These are phyloP conservation scores for Brachionus koreanus DNA, from an alignment of 1,140 invertebrate genomes.

Conservation along the genomic window DNA sequence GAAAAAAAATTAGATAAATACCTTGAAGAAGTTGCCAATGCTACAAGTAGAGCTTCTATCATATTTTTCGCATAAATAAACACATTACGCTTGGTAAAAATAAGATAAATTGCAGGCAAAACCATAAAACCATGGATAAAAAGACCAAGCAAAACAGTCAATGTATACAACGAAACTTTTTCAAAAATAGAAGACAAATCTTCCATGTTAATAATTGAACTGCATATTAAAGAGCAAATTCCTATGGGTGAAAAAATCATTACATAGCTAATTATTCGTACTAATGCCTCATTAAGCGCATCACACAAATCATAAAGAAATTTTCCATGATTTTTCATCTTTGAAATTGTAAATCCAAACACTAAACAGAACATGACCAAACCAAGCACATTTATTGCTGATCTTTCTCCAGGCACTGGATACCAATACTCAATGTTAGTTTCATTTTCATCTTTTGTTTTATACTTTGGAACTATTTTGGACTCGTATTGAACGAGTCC, in stretches of 20 bases:
- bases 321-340: constrained; percentile 47
- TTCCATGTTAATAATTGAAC: constrained; percentile 81
- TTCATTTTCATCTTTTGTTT: constrained; percentile 19
- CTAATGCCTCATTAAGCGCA: constrained; percentile 46
- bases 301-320: constrained; percentile 47
- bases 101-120: constrained; percentile 68
- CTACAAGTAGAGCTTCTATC: constrained; percentile 64
- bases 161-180: constrained; percentile 81
- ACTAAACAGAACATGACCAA: constrained; percentile 48
- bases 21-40: constrained; percentile 60
- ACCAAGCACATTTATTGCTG: constrained; percentile 49
- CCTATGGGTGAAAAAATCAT: constrained; percentile 74
- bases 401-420: background rate
- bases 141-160: constrained; percentile 80
- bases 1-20: constrained; percentile 44
- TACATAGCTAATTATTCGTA: constrained; percentile 47
- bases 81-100: constrained; percentile 63
- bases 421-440: constrained; percentile 43
- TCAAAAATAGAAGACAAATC: constrained; percentile 75
- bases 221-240: constrained; percentile 81
- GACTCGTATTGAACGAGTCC: constrained; percentile 9
- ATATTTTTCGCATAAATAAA: constrained; percentile 63
- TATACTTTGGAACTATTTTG: constrained; percentile 36
- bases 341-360: constrained; percentile 47
- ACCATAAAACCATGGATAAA: constrained; percentile 83